Conservation (phyloP, 2,113 vertebrate species). For the Rhinogobius similis region DNA sequence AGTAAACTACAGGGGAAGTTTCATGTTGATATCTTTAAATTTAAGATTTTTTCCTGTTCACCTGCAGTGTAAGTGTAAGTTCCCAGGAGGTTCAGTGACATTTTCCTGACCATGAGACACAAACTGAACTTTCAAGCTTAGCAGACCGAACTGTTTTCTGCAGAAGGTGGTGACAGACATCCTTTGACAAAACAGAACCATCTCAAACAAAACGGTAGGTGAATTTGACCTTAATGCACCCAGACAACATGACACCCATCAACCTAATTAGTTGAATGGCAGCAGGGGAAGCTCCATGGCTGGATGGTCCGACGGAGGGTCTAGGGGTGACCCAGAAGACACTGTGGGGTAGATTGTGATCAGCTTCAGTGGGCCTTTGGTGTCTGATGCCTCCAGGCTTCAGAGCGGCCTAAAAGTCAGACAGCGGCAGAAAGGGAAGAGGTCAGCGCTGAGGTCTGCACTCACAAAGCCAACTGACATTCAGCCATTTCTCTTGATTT, state of each 20-base stretch:
- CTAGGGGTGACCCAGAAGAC: conserved; percentile 29
- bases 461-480: conserved; percentile 3
- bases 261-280: conserved; percentile 56
- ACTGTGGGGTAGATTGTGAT: conserved; percentile 15
- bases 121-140: neutral
- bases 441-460: neutral
- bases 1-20: too few relatives aligned
- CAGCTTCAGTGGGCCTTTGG: conserved; percentile 27
- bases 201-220: conserved; percentile 12
- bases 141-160: neutral
- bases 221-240: conserved; percentile 44
- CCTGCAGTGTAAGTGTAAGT: neutral
- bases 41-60: too few relatives aligned
- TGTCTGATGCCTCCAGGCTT: conserved; percentile 34
- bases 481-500: neutral
- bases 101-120: too few relatives aligned
- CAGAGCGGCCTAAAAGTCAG: conserved; percentile 2
- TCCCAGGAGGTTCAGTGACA: neutral
- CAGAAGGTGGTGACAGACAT: conserved; percentile 15
- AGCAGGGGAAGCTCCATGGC: neutral
- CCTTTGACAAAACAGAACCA: conserved; percentile 17
- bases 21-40: too few relatives aligned
- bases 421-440: neutral
- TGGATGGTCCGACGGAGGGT: conserved; percentile 21
- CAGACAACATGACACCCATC: conserved; percentile 56